Percentiles rank a stretch among this genome's conserved stretches.
phyloP scores from a whole-genome alignment of 2,113 vertebrate genomes.

The Rhombomys opimus region DNA sequence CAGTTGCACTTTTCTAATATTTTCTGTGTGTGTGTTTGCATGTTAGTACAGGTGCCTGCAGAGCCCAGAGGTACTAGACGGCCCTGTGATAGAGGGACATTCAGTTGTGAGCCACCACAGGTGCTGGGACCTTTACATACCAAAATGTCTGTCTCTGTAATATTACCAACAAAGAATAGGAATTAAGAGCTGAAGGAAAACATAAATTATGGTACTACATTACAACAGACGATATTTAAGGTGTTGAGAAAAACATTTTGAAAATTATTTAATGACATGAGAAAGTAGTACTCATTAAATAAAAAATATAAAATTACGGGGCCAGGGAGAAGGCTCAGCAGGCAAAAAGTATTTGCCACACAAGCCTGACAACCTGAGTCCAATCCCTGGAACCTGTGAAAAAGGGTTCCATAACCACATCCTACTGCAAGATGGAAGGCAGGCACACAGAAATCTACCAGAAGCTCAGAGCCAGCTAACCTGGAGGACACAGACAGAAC shows the following conservation, averaged over 20 bases:
- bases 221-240: constrained; percentile 50
- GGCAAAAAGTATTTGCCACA: not conserved
- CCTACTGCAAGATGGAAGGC: not conserved
- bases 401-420: not conserved
- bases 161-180: constrained; percentile 22
- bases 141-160: constrained; percentile 51
- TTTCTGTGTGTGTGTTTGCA: not conserved
- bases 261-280: constrained; percentile 63
- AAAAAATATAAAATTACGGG: not conserved
- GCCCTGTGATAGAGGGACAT: not conserved
- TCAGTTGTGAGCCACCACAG: not conserved
- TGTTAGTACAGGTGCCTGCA: not conserved
- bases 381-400: not conserved
- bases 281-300: constrained; percentile 41
- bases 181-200: constrained; percentile 64
- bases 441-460: not conserved
- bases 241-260: constrained; percentile 55
- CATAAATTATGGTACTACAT: constrained; percentile 43
- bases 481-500: not conserved
- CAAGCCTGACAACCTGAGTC: not conserved
- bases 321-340: not conserved
- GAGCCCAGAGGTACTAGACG: not conserved
- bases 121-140: not conserved
- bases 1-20: not conserved
- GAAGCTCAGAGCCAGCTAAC: not conserved